Conservation (phyloP, 2,113 vertebrate genomes). For the Sturnus vulgaris region DNA sequence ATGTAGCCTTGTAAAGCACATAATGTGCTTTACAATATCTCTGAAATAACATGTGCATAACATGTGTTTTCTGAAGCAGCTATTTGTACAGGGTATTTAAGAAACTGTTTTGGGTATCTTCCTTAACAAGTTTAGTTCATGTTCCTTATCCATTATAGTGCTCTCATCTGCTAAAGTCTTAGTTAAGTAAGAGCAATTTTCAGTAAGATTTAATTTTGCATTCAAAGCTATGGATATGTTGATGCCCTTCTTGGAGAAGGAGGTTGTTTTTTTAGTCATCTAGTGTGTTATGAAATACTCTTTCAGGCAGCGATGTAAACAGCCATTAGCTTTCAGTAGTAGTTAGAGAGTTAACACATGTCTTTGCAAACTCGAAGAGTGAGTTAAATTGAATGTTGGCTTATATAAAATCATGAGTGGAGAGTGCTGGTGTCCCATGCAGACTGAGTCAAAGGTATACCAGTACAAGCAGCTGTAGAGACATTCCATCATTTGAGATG, state of each 20-base stretch:
- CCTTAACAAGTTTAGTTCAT: neutral
- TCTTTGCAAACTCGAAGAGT: neutral
- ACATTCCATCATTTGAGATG: neutral
- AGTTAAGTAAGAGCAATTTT: neutral
- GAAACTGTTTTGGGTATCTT: neutral
- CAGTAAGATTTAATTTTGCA: neutral
- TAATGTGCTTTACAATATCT: neutral
- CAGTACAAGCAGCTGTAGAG: neutral
- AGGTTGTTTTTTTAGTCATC: neutral
- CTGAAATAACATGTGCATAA: accelerated
- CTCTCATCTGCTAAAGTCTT: neutral
- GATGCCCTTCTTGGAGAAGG: neutral
- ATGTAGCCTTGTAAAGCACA: neutral
- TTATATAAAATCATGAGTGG: neutral
- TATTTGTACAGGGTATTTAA: neutral
- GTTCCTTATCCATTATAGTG: neutral
- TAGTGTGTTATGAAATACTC: neutral
- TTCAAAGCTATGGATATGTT: neutral
- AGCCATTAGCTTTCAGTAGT: neutral
- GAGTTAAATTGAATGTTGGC: neutral
- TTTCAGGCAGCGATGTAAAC: neutral
- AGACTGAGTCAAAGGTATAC: too few species aligned
- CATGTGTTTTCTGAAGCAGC: neutral
- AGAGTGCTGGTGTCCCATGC: neutral
- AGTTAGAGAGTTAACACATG: accelerated